These are phyloP conservation scores for Stenichneumon culpator DNA, from an alignment of 2,888 invertebrate genomes.

Conservation along the genomic window DNA sequence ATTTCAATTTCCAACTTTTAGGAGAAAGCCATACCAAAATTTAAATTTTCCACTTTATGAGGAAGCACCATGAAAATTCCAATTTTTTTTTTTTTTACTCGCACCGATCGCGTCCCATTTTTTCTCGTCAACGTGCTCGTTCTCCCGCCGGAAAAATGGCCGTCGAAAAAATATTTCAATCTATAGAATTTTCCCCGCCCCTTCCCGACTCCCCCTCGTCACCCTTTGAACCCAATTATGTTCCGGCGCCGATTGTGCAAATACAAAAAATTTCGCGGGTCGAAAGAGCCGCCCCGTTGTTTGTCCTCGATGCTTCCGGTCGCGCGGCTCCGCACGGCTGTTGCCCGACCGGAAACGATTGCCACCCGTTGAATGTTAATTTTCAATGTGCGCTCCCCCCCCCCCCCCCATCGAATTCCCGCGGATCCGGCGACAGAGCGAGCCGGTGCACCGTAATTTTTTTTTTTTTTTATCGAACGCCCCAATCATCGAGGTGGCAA, in stretches of 20 bases:
- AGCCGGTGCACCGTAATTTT: background rate
- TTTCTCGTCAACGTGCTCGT: background rate
- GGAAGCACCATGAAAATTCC: no score
- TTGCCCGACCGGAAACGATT: constrained; percentile 51
- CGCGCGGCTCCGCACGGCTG: constrained; percentile 43
- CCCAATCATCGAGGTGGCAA: constrained; percentile 1
- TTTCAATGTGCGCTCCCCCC: constrained; percentile 48
- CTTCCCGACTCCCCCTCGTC: background rate
- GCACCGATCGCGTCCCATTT: no score
- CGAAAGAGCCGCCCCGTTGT: constrained; percentile 69
- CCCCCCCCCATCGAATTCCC: background rate
- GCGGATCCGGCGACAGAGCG: background rate
- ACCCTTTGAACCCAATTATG: background rate
- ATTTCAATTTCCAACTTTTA: no score
- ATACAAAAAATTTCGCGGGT: constrained; percentile 56
- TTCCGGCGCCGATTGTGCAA: constrained; percentile 51
- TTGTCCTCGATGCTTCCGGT: constrained; percentile 62
- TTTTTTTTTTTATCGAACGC: background rate
- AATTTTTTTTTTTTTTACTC: background rate
- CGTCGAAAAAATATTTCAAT: background rate
- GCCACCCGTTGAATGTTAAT: constrained; percentile 62
- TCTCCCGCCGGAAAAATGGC: no score
- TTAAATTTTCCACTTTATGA: no score
- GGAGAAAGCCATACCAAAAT: no score
- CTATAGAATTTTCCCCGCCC: background rate